A percentile compares a stretch with the other conserved stretches of the same genome.
Evolutionary conservation across 1,140 invertebrate genomes (phyloP).

Genomic region (Diorhabda sublineata): DNA sequence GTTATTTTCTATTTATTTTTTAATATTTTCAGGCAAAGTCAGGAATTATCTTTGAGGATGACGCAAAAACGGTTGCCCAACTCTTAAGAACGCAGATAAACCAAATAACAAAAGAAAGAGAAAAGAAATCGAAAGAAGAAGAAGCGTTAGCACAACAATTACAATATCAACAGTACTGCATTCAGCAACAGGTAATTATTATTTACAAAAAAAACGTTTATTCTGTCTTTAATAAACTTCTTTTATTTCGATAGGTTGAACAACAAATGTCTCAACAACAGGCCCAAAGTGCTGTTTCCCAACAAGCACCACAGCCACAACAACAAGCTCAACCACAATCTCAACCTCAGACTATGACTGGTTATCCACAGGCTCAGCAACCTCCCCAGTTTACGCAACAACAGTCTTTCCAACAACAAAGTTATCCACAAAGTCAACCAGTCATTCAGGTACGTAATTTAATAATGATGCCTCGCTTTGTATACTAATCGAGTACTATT

Average conservation of each 20-base stretch:
- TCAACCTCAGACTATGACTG: conserved; percentile 20
- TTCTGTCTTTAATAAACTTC: background rate
- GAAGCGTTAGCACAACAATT: conserved; percentile 52
- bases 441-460: background rate
- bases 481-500: conserved; percentile 30
- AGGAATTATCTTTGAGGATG: conserved; percentile 85
- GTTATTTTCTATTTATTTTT: background rate
- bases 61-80: conserved; percentile 82
- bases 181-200: conserved; percentile 47
- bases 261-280: conserved; percentile 49
- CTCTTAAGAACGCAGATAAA: conserved; percentile 81
- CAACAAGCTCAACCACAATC: conserved; percentile 41
- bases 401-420: conserved; percentile 48
- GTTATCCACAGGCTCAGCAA: conserved; percentile 26
- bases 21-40: conserved; percentile 63
- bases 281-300: conserved; percentile 37
- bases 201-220: background rate
- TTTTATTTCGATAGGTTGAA: conserved; percentile 31
- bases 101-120: conserved; percentile 57
- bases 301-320: conserved; percentile 21
- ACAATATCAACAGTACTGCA: conserved; percentile 57
- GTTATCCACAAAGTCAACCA: conserved; percentile 13
- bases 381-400: conserved; percentile 27
- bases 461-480: background rate
- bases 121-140: conserved; percentile 51